Evolutionary conservation across 64 coral and sea anemone genomes (phyloP), one percentile per base, ranked within the genome.

Genomic region (Catalaphyllia jardinei): DNA sequence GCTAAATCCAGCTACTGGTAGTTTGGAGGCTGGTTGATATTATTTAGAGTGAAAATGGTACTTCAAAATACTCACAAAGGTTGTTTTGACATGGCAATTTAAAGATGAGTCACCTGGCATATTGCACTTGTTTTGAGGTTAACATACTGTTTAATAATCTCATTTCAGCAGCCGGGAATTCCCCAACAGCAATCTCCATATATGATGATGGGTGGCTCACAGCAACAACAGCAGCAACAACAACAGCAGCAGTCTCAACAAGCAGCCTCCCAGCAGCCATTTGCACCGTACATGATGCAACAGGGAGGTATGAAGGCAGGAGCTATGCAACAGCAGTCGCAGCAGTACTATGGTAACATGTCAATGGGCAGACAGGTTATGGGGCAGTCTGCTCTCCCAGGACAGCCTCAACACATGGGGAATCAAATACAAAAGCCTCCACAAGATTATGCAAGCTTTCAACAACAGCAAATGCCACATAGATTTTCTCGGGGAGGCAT

Each of bases 311-410:
- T 96, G 81, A 96, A 96, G 60, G 51, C 91, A 1, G 93, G 63
- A 29, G 57, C 86, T 20, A 27, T 89, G 64, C 79, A 46, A 46
- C 42, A 77, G 13, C 82, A 62, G 65, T 85, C 87, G 13, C 91
- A 89, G 39, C 91, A 87, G 49, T 96, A 93, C 51, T 96, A 91
- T 93, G 92, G 89, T 18, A 39, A 74, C 7, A 96, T 96, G 88
- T 77, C 74, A 2, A 77, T 93, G 94, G 72, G 90, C 27, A 81
- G 88, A 22, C 29, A 88, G 73, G 72, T 78, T 18, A 60, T 93
- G 16, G 87, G 87, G 9, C 87, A 82, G 52, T n/a, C 67, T 22
- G 74, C 31, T 69, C 73, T 96, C 54, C n/a, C 88, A 79, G 31
- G 76, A 24, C 92, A 93, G 60, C 91, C 76, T 64, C 79, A 75